Base-by-base conservation (phyloP, 2,113 vertebrate genomes). In the Semnornis frantzii region DNA sequence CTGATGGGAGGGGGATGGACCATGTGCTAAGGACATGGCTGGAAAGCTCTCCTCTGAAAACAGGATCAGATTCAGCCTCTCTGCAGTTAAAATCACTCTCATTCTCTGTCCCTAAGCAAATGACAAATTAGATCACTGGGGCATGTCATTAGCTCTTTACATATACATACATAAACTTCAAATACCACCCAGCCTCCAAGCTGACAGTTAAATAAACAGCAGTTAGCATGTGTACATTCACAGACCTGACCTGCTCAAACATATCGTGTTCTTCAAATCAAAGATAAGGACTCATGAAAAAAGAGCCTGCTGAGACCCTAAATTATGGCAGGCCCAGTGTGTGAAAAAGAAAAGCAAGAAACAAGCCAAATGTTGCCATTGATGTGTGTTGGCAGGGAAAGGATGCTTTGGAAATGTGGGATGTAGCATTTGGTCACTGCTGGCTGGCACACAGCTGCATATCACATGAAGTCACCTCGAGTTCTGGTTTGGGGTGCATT, bases 371-470 rank as follows among this genome's bases (percentile, higher is more conserved):
- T 23, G 19, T 20, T n/a, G 85, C 46, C 7, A 39, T 6, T 4
- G 74, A 4, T 0, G 1, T 15, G 64, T 9, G 9, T 44, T 76
- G 52, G 17, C 12, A 65, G 69, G 82, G 62, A 77, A 37, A 28
- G 28, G 46, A 30, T 16, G 65, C 73, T 57, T 80, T 64, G 79
- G 52, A 48, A 42, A 39, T 3, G n/a, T 50, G 54, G 69, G 39
- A 25, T 2, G 2, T 1, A n/a, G 39, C 1, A 0, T 10, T 34
- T 23, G 42, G 23, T 27, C 65, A 20, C 42, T 31, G 34, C 58
- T 37, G 65, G 14, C 5, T 21, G 70, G 17, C 46, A 27, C 57
- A 31, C 5, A 4, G 9, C 52, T 5, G 0, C 1, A 8, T 5
- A 2, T 5, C 15, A 39, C 2, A 42, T 15, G 20, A 20, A 25